Conservation (phyloP, 2,888 invertebrate genomes). For the Ommatoiulus sabulosus region DNA sequence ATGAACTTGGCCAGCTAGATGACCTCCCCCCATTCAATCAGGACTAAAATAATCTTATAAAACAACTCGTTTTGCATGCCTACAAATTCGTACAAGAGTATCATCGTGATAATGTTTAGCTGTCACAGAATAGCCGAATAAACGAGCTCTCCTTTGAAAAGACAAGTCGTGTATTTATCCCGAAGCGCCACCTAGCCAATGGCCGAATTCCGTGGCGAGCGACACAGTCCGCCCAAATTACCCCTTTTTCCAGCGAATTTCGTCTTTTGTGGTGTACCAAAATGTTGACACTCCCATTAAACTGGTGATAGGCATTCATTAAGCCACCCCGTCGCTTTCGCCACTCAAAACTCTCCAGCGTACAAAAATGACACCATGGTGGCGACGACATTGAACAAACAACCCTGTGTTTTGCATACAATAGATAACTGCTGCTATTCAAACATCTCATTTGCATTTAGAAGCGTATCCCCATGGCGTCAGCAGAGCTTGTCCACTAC, state of each 20-base stretch:
- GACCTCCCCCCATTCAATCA: too few species aligned
- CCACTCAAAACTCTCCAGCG: background rate
- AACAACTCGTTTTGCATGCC: background rate
- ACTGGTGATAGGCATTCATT: constrained; percentile 43
- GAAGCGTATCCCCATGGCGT: constrained; percentile 27
- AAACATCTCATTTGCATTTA: constrained; percentile 40
- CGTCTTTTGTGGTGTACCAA: constrained; percentile 31
- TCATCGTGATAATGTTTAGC: background rate
- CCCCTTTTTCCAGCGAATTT: background rate
- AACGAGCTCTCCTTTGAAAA: background rate
- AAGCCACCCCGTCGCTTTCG: constrained; percentile 19
- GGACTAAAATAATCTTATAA: background rate
- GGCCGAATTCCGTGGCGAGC: background rate
- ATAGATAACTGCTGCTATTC: constrained; percentile 43
- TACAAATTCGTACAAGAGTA: background rate
- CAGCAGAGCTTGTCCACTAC: constrained; percentile 24
- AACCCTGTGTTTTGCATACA: constrained; percentile 12
- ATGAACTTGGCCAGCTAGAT: too few species aligned
- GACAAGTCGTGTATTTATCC: background rate
- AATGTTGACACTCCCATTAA: constrained; percentile 43
- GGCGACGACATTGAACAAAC: constrained; percentile 19
- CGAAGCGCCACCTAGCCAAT: background rate
- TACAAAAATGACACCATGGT: constrained; percentile 20
- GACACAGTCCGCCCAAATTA: background rate
- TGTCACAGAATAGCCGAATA: background rate